Conservation (phyloP, 2,888 invertebrate species). For the Trisateles emortualis region DNA sequence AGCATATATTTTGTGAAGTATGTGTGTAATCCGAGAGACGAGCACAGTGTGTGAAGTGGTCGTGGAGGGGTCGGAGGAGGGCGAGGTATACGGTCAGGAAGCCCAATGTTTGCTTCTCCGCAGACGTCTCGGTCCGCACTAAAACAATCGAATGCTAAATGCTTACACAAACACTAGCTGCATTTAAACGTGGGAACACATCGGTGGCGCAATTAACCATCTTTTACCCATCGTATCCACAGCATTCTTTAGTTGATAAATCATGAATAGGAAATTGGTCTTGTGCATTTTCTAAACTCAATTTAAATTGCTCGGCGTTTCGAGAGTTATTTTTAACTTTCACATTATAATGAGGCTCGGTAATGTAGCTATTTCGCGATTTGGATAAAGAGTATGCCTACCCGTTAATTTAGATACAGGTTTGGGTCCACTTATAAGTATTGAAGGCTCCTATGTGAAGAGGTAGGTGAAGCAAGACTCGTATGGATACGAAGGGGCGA, state of each 20-base stretch:
- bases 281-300: conserved; percentile 1
- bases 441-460: conserved; percentile 44
- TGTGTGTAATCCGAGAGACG: conserved; percentile 26
- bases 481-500: conserved; percentile 58
- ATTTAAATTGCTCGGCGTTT: background rate
- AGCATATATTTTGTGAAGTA: conserved; percentile 35
- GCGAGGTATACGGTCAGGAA: conserved; percentile 63
- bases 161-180: conserved; percentile 81
- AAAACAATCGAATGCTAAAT: conserved; percentile 87
- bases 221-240: conserved; percentile 64
- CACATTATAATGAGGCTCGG: background rate
- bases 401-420: conserved; percentile 32
- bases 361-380: background rate
- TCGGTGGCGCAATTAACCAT: conserved; percentile 80
- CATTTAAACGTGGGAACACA: conserved; percentile 85
- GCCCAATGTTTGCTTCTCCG: conserved; percentile 77
- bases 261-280: conserved; percentile 15
- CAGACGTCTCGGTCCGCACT: conserved; percentile 82
- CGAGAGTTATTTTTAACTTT: background rate
- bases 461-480: conserved; percentile 51
- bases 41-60: conserved; percentile 28
- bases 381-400: background rate
- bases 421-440: background rate
- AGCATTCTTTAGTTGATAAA: conserved; percentile 59
- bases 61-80: conserved; percentile 30